Percentiles rank a stretch among this genome's conserved stretches.
Evolutionary conservation across 2,113 vertebrate genomes (phyloP).

Genomic region (Neotragus pygmaeus): DNA sequence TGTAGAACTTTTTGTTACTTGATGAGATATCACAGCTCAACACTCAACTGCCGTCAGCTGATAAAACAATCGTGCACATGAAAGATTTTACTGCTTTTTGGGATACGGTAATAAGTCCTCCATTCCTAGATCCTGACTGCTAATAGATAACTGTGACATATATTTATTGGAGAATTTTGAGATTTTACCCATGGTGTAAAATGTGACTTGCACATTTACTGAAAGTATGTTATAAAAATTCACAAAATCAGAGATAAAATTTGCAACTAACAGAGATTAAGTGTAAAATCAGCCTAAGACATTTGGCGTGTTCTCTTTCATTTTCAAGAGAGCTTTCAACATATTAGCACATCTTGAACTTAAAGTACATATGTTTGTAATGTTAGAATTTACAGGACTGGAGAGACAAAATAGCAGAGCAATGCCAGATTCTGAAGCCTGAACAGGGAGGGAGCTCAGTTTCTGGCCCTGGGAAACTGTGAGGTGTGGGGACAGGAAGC

Average conservation of each 20-base stretch:
- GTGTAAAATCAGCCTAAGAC: not conserved
- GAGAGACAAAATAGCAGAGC: not conserved
- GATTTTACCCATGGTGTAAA: not conserved
- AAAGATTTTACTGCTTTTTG: constrained; percentile 60
- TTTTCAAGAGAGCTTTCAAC: not conserved
- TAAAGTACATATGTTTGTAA: not conserved
- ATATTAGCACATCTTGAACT: not conserved
- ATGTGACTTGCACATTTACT: too few relatives aligned
- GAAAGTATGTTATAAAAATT: not conserved
- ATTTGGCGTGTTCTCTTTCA: fast-evolving
- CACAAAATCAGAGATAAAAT: not conserved
- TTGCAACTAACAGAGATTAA: not conserved
- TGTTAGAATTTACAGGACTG: not conserved
- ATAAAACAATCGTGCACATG: constrained; percentile 16
- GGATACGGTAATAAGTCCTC: constrained; percentile 57
- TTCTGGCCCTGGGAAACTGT: not conserved
- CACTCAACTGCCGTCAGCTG: not conserved
- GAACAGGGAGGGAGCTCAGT: not conserved
- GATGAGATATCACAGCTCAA: constrained; percentile 7
- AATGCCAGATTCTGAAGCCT: not conserved
- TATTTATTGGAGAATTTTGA: not conserved
- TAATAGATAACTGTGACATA: not conserved
- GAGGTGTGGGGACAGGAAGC: not conserved
- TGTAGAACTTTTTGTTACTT: constrained; percentile 59
- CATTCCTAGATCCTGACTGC: not conserved